Percentiles rank a stretch among this genome's conserved stretches.
These are phyloP conservation scores for Branchellion lobata DNA, from an alignment of 2,888 invertebrate genomes.

Conservation along the genomic window DNA sequence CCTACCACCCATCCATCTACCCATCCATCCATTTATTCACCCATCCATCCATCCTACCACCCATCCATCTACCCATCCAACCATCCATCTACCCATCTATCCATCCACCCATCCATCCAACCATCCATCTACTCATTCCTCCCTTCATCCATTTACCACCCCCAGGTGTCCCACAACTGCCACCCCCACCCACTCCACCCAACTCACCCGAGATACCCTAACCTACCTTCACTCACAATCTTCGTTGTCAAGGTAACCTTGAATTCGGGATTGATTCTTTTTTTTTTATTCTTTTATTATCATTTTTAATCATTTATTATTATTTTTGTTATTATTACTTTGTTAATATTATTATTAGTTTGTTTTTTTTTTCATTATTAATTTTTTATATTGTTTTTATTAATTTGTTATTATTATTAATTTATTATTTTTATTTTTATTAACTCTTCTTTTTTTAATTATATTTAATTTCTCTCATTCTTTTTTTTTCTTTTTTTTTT, in stretches of 20 bases:
- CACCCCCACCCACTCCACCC: no score
- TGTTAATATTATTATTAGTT: neutral
- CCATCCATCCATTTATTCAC: neutral
- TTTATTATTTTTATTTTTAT: no score
- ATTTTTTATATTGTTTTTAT: no score
- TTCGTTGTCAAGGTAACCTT: neutral
- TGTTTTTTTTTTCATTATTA: neutral
- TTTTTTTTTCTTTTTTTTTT: no score
- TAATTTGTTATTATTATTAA: no score
- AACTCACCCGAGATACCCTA: neutral
- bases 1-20: no score
- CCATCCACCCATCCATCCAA: no score
- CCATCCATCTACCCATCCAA: conserved; percentile 68
- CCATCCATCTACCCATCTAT: no score
- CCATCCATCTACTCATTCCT: no score
- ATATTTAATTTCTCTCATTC: neutral
- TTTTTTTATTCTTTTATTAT: neutral
- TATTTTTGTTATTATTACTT: neutral
- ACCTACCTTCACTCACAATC: conserved; percentile 1
- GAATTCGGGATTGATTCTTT: neutral
- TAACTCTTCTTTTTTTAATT: neutral
- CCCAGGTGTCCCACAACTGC: neutral
- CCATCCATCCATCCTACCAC: no score
- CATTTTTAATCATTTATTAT: neutral
- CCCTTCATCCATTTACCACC: neutral